Evolutionary conservation across 2,113 vertebrate genomes (phyloP).

Genomic region (Delphinus delphis): DNA sequence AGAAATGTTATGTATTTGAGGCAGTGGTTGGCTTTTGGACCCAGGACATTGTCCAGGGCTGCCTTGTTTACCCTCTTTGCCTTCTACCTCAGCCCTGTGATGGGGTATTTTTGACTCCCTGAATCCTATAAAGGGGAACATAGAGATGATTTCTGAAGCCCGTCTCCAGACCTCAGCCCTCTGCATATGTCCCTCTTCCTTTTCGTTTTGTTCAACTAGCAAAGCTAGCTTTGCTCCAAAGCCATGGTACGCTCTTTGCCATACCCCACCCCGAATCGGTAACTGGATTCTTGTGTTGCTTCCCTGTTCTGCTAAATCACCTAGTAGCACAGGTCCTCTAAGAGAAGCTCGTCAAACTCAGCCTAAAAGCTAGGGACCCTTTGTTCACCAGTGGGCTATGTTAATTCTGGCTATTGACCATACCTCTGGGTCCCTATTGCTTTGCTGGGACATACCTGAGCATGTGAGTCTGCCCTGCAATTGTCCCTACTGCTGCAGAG

Average conservation of each 20-base stretch:
- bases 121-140: not conserved
- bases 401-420: not conserved
- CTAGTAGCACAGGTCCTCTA: not conserved
- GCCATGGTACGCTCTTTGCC: not conserved
- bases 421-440: too few relatives aligned
- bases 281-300: not conserved
- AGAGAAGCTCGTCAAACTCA: not conserved
- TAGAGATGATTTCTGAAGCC: not conserved
- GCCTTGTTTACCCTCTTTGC: not conserved
- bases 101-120: not conserved
- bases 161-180: not conserved
- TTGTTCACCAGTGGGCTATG: not conserved
- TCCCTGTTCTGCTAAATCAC: not conserved
- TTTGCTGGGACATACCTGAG: not conserved
- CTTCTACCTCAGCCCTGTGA: not conserved
- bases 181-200: not conserved
- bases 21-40: not conserved
- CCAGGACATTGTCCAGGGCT: too few relatives aligned
- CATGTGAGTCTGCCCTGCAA: not conserved
- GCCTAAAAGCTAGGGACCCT: not conserved
- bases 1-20: not conserved
- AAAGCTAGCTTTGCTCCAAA: not conserved
- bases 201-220: not conserved
- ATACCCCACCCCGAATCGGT: too few relatives aligned
- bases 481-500: not conserved